Evolutionary conservation across 2,797 vertebrate genomes (phyloP), one percentile per base, ranked within the genome.

Genomic region (Adrianichthys oophorus): DNA sequence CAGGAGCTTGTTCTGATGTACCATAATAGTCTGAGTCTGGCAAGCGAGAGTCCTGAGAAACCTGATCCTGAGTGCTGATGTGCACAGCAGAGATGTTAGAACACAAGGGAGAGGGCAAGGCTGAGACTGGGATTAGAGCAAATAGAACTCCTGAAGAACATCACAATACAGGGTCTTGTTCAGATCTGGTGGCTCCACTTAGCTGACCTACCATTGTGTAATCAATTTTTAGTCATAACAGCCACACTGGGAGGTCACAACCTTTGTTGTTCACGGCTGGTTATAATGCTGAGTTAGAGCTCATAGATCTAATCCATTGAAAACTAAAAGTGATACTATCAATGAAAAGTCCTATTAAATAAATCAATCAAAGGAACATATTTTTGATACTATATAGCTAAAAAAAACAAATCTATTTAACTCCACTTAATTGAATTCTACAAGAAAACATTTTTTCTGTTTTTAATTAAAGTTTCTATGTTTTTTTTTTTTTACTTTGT

Each of bases 191-290:
- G 72, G 80, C 72, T 83, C 83, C 74, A 81, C 66, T 89, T 89
- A 84, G 76, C 76, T 76, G 80, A 56, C 76, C 66, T 78, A 82
- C 80, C 74, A 59, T 70, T 66, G 74, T 72, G 70, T 82, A 53
- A 89, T 91, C 87, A 89, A 90, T 90, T 86, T 87, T 82, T 86
- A 83, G 83, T 80, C 78, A 85, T 84, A 88, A 89, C 64, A 62
- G 82, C 74, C 84, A 76, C 84, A 60, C 69, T 50, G 84, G 85
- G 86, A 89, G 87, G 88, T 87, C 79, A 41, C 52, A 71, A 87
- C 87, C 87, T 85, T 68, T 83, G 52, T 15, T 77, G 72, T 74
- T 78, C 62, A 55, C 71, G 72, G 77, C 78, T 74, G 71, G 72
- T 82, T 84, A 62, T 82, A 83, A 87, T 87, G 69, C 74, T 59